Evolutionary conservation across 2,113 vertebrate genomes (phyloP).

Genomic region (Indri indri): DNA sequence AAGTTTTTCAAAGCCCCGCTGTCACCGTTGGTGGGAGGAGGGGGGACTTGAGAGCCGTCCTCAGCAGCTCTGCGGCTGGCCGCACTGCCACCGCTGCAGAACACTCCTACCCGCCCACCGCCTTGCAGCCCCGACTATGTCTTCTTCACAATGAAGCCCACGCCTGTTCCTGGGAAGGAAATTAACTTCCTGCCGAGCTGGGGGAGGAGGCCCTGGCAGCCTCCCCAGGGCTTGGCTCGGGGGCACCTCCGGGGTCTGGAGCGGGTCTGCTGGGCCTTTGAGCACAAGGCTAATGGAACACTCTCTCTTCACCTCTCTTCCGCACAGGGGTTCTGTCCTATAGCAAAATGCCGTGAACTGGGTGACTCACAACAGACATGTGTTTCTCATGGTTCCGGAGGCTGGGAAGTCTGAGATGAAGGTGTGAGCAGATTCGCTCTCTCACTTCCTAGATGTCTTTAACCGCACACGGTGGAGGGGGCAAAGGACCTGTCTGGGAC

Average conservation of each 20-base stretch:
- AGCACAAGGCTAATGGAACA: rapidly evolving
- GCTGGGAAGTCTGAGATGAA: background rate
- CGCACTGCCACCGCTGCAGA: background rate
- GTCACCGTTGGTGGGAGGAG: background rate
- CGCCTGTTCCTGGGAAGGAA: background rate
- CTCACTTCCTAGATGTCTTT: background rate
- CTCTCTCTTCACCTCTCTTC: background rate
- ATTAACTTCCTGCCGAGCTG: background rate
- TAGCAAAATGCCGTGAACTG: background rate
- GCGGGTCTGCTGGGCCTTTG: too few species aligned
- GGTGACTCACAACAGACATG: background rate
- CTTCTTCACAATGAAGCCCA: background rate
- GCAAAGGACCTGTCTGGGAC: background rate
- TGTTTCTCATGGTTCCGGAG: background rate
- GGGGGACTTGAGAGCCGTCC: background rate
- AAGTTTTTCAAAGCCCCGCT: background rate
- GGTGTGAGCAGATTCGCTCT: background rate
- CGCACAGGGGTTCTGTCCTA: too few species aligned
- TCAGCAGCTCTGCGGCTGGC: background rate
- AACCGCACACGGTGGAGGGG: background rate
- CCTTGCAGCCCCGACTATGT: background rate
- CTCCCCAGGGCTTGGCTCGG: background rate
- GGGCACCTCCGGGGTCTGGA: background rate
- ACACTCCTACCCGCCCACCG: rapidly evolving
- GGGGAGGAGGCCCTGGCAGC: background rate